Evolutionary conservation across 2,888 invertebrate genomes (phyloP), one percentile per base, ranked within the genome.

Genomic region (Eugnorisma glareosa): DNA sequence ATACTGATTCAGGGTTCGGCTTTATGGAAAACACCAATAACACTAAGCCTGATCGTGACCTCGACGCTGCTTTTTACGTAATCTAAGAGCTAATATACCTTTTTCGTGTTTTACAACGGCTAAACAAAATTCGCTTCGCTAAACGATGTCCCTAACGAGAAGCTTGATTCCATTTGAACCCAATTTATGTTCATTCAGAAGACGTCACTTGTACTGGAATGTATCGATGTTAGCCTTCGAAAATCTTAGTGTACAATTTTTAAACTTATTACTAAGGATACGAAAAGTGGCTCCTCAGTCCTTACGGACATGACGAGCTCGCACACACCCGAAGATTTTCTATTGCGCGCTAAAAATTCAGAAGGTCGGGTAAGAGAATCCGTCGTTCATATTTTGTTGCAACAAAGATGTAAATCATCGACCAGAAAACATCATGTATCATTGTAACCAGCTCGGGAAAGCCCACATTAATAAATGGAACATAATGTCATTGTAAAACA

Each of bases 141-240:
- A 57, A 45, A 28, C 45, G 8, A 73, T 45, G 28, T 11, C 2
- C 24, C 57, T 45, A 74, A 74, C 57, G 28, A 73, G 43, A 24
- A 76, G 45, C 35, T 48, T 59, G 59, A 61, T 75, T 77, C 48
- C 37, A 77, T n/a, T 77, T 77, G 61, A 77, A 48, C 74, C 31
- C 74, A 74, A 74, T 76, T 76, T 24, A 76, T 37, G 21, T 28
- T 11, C 13, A 24, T 45, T 18, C 24, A 61, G n/a, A 48, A 31
- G 35, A 75, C 74, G 45, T 75, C 77, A 75, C 45, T 11, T 18
- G 18, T 8, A 18, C 1, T 31, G 18, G 8, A 59, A 31, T 59
- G 59, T 59, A 59, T 59, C 18, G 59, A 59, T 59, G 8, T 59
- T 28, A 8, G 18, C 31, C 18, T 31, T 59, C 18, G 57, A 18